These are phyloP conservation scores for Xanthorhoe designata DNA, from an alignment of 2,888 invertebrate species.

Conservation along the genomic window DNA sequence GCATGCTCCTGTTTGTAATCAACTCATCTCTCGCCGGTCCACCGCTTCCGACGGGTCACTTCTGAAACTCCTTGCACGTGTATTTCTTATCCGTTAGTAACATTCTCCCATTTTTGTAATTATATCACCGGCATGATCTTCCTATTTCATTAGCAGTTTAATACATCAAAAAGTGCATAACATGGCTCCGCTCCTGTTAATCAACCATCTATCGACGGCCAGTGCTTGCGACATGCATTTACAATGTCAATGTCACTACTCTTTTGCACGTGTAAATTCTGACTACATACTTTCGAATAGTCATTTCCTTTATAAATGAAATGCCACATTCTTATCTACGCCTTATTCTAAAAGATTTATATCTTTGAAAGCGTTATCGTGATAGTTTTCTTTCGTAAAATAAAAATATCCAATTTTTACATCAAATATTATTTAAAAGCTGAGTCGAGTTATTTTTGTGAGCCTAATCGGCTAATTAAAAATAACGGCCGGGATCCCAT, in stretches of 20 bases:
- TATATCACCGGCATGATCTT: conserved; percentile 13
- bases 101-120: conserved; percentile 9
- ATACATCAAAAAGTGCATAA: conserved; percentile 19
- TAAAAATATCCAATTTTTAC: neutral
- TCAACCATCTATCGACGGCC: conserved; percentile 36
- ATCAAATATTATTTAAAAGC: conserved; percentile 6
- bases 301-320: neutral
- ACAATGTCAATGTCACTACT: conserved; percentile 71
- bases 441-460: neutral
- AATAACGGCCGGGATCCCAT: conserved; percentile 1
- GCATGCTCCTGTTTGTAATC: conserved; percentile 29
- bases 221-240: conserved; percentile 49
- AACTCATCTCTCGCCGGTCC: conserved; percentile 33
- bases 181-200: conserved; percentile 25
- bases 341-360: neutral
- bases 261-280: conserved; percentile 44
- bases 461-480: conserved; percentile 17
- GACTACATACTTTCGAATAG: conserved; percentile 2
- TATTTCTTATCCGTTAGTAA: conserved; percentile 30
- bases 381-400: neutral
- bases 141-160: conserved; percentile 20
- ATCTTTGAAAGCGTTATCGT: neutral
- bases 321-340: neutral
- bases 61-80: conserved; percentile 29
- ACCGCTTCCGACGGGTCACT: conserved; percentile 24